A percentile compares a stretch with the other conserved stretches of the same genome.
phyloP scores from a whole-genome alignment of 2,888 invertebrate species.

The Conchocele bisecta region DNA sequence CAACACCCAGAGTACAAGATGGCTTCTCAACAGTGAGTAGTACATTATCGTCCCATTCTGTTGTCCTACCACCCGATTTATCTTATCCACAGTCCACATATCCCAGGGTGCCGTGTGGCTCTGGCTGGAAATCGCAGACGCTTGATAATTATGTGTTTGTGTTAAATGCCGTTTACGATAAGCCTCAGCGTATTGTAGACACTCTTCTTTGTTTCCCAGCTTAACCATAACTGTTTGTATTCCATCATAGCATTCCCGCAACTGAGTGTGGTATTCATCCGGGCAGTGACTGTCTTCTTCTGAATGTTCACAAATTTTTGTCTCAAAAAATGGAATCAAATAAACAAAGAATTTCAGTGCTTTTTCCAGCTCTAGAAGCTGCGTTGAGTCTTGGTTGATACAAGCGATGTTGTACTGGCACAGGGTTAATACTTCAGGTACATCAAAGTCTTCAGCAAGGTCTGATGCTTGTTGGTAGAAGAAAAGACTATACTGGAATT shows the following conservation, averaged over 20 bases:
- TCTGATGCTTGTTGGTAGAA: constrained; percentile 73
- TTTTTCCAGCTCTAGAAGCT: constrained; percentile 74
- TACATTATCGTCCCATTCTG: constrained; percentile 78
- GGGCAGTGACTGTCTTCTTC: constrained; percentile 77
- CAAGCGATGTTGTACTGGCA: constrained; percentile 77
- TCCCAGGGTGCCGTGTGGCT: constrained; percentile 59
- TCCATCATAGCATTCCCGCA: constrained; percentile 76
- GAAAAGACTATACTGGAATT: constrained; percentile 72
- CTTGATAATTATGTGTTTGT: constrained; percentile 65
- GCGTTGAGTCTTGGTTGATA: constrained; percentile 75
- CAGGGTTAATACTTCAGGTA: constrained; percentile 68
- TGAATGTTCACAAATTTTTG: constrained; percentile 69
- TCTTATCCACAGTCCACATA: constrained; percentile 71
- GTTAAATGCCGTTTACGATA: constrained; percentile 67
- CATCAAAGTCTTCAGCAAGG: constrained; percentile 70
- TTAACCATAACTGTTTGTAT: constrained; percentile 75
- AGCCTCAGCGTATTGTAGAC: constrained; percentile 77
- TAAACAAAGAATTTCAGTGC: constrained; percentile 72
- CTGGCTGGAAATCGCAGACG: constrained; percentile 52
- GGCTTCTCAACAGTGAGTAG: constrained; percentile 73
- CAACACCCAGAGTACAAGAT: constrained; percentile 77
- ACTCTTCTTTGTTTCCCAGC: constrained; percentile 74
- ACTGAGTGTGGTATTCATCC: constrained; percentile 68
- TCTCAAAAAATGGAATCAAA: constrained; percentile 67
- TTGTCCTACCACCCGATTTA: constrained; percentile 71